These are phyloP conservation scores for Pyrrhia umbra DNA, from an alignment of 2,888 invertebrate species.

Conservation along the genomic window DNA sequence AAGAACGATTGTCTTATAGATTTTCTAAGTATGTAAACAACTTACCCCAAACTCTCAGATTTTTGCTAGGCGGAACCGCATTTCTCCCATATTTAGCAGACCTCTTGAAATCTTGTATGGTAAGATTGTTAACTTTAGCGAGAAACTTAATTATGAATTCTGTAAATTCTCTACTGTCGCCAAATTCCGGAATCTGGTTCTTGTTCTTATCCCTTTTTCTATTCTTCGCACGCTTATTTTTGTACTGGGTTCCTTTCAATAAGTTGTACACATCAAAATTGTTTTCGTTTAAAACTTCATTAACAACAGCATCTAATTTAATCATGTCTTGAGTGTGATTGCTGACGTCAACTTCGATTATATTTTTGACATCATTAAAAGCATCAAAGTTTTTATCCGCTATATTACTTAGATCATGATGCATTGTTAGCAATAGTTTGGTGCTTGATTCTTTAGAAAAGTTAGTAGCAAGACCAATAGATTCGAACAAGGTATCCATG, in stretches of 20 bases:
- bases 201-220: not conserved
- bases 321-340: conserved; percentile 10
- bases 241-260: conserved; percentile 16
- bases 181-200: conserved; percentile 1
- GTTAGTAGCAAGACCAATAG: conserved; percentile 56
- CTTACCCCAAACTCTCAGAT: conserved; percentile 62
- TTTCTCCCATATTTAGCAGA: not conserved
- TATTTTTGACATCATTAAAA: conserved; percentile 54
- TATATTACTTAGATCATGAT: conserved; percentile 63
- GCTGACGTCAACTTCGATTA: conserved; percentile 8
- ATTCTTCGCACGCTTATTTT: not conserved
- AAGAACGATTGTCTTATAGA: no score
- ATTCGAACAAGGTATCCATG: conserved; percentile 64
- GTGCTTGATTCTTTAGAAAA: conserved; percentile 52
- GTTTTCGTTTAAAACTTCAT: conserved; percentile 46
- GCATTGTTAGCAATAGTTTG: conserved; percentile 60
- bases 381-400: conserved; percentile 55
- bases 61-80: conserved; percentile 7
- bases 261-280: conserved; percentile 11
- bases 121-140: conserved; percentile 37
- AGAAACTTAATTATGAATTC: conserved; percentile 29
- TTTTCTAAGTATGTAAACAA: no score
- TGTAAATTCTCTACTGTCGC: conserved; percentile 33
- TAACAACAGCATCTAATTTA: conserved; percentile 41
- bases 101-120: conserved; percentile 29